Conservation (phyloP, 2,888 invertebrate genomes). For the Tricholauxania praeusta region DNA sequence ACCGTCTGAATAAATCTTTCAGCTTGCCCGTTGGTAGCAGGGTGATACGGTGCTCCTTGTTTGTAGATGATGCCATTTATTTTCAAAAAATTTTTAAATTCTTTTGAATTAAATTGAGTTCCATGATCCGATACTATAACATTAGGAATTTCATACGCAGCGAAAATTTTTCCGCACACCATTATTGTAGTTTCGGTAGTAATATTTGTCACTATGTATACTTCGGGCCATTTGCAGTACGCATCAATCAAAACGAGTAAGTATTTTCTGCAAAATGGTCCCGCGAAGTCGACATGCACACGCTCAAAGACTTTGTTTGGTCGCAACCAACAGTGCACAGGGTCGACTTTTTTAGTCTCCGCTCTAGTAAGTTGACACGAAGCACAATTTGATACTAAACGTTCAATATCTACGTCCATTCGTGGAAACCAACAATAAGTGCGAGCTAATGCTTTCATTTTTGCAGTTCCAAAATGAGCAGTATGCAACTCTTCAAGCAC, state of each 20-base stretch:
- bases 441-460: slow-evolving; percentile 45
- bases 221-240: slow-evolving; percentile 57
- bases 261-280: not conserved
- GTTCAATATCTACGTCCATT: not conserved
- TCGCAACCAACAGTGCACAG: slow-evolving; percentile 33
- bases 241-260: slow-evolving; percentile 62
- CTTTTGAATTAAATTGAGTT: slow-evolving; percentile 20
- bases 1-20: slow-evolving; percentile 28
- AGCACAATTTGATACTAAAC: not conserved
- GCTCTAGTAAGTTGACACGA: not conserved
- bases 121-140: slow-evolving; percentile 21
- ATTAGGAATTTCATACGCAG: not conserved
- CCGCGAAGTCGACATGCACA: slow-evolving; percentile 39
- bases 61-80: not conserved
- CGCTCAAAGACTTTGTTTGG: slow-evolving; percentile 45
- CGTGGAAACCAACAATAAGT: slow-evolving; percentile 48
- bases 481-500: slow-evolving; percentile 42
- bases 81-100: slow-evolving; percentile 21
- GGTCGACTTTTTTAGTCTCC: not conserved
- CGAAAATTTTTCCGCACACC: slow-evolving; percentile 14
- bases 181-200: slow-evolving; percentile 28
- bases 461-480: slow-evolving; percentile 42
- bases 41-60: not conserved
- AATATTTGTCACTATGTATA: slow-evolving; percentile 44
- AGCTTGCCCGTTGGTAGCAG: slow-evolving; percentile 28